Evolutionary conservation across 2,797 vertebrate species (phyloP), one percentile per base, ranked within the genome.

Genomic region (Eulemur coronatus): DNA sequence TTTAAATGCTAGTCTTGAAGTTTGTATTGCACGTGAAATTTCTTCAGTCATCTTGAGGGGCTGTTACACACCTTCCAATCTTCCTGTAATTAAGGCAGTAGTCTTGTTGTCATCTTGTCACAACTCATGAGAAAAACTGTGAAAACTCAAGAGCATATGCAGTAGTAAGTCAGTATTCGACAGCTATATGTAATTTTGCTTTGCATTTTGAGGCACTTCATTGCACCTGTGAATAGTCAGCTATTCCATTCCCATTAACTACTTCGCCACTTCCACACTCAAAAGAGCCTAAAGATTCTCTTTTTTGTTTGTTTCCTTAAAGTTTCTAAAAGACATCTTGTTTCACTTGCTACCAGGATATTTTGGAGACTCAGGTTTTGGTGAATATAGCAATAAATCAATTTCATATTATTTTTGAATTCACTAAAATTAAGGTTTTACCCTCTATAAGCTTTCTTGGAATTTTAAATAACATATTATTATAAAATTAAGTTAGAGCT

Each of bases 31-130:
- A 41, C 75, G 57, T 93, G 89, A 65, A 91, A 89, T 96, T 95
- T 97, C 94, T 94, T 94, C 93, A 90, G 91, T 97, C 89, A 85
- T 97, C 69, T 94, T 93, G 93, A 97, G 93, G 91, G 93, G 75
- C 84, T 97, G 94, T 96, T 97, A 94, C 35, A 95, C 89, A 98
- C 94, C 96, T 97, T 96, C 97, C 89, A 96, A 97, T 98, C 93
- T 98, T 96, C 69, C 2, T 94, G 93, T 97, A 97, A 98, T 98
- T 97, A 98, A 98, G 97, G 95, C 94, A 97, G 94, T 96, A 95
- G 91, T 94, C 98, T 97, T 95, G 95, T 97, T 98, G 97, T 97
- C 97, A 97, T 97, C 96, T 93, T 97, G 96, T 97, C 96, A 98
- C 96, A 98, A 97, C 94, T 96, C 91, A 85, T 48, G 89, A 97